Evolutionary conservation across 2,888 invertebrate genomes (phyloP), one percentile per base, ranked within the genome.

Genomic region (Drosophila subquinaria): DNA sequence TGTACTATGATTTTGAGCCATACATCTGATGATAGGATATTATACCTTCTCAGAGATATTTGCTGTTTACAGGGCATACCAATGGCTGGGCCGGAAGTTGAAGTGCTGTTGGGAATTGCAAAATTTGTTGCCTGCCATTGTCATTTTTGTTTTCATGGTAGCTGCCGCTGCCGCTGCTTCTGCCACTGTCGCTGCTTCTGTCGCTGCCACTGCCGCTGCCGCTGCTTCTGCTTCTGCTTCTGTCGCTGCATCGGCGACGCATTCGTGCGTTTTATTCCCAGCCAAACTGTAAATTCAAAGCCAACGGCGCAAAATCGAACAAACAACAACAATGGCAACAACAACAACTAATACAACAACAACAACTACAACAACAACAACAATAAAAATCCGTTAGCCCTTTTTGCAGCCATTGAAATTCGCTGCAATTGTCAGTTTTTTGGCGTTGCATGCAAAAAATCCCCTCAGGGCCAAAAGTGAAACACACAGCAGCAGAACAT

Each of bases 71-170:
- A 59, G 59, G 63, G 63, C 38, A 65, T 43, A 48, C 73, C 73
- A 77, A 72, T 81, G 85, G 72, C 72, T 69, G 69, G 35, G 15
- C 85, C 88, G 84, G 84, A 84, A 88, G 88, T 74, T 87, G 89
- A 88, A 84, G 89, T 89, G 89, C 84, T 84, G 88, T 79, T 84
- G 84, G 84, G 84, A 84, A 84, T 84, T 81, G 88, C 85, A 84
- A 83, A 89, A 84, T 84, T 84, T 84, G 89, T 81, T 87, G 84
- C 89, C 88, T 84, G 89, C 88, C 85, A 84, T 84, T 84, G 84
- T 84, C 89, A 84, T 89, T 84, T 84, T 87, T 89, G 89, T 87
- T 83, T 77, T 87, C 79, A 45, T 36, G 55, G 48, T 45, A 45
- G 35, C 35, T 23, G 35, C 45, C 45, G 42, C 45, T 15, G 48